These are phyloP conservation scores for Argya squamiceps DNA, from an alignment of 2,797 vertebrate species.

Conservation along the genomic window DNA sequence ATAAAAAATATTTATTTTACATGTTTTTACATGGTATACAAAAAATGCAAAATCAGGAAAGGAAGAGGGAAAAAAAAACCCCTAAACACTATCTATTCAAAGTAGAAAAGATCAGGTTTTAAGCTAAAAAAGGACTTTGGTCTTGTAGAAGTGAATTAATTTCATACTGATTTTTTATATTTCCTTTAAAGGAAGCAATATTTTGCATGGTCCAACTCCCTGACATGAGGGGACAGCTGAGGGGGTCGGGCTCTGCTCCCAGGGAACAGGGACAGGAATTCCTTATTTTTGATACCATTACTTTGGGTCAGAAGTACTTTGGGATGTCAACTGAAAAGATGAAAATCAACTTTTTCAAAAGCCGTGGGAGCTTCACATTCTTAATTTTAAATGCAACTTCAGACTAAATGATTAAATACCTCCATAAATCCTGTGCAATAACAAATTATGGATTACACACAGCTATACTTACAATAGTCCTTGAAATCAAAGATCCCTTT, in stretches of 20 bases:
- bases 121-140: background rate
- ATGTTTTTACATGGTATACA: background rate
- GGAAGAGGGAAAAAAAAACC: background rate
- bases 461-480: background rate
- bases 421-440: background rate
- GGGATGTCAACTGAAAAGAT: background rate
- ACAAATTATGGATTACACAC: background rate
- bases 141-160: background rate
- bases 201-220: background rate
- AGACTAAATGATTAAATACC: background rate
- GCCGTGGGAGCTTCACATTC: background rate
- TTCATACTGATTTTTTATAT: background rate
- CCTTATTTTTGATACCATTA: background rate
- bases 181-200: background rate
- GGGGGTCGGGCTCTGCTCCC: background rate
- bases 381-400: background rate
- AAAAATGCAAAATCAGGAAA: background rate
- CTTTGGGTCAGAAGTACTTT: background rate
- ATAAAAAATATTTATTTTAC: background rate
- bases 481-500: constrained; percentile 7
- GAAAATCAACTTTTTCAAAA: background rate
- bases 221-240: background rate
- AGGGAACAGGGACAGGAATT: background rate
- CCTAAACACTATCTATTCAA: background rate
- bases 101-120: background rate